Conservation (phyloP, 2,888 invertebrate genomes). For the Drosophila neotestacea region DNA sequence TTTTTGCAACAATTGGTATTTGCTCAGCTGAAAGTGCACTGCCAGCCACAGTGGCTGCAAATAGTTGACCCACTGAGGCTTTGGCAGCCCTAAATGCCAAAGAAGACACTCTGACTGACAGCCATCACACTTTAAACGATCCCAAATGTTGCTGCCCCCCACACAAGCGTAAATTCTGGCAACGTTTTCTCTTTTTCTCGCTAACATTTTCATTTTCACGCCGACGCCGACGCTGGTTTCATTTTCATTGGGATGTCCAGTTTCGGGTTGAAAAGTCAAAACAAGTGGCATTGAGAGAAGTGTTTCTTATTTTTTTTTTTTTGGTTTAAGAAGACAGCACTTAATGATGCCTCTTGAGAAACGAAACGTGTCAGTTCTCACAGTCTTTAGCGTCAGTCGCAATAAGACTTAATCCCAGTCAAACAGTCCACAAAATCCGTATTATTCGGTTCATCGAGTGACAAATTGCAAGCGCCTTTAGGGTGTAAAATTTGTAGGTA, state of each 20-base stretch:
- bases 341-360: slow-evolving; percentile 43
- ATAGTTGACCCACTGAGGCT: slow-evolving; percentile 65
- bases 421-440: slow-evolving; percentile 2
- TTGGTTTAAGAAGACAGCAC: slow-evolving; percentile 33
- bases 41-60: slow-evolving; percentile 30
- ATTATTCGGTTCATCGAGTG: slow-evolving; percentile 50
- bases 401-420: slow-evolving; percentile 22
- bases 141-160: slow-evolving; percentile 42
- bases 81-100: slow-evolving; percentile 45
- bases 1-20: slow-evolving; percentile 28
- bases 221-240: slow-evolving; percentile 58
- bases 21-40: slow-evolving; percentile 22
- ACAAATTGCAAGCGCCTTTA: slow-evolving; percentile 65
- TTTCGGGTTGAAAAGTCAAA: slow-evolving; percentile 65
- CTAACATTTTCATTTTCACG: slow-evolving; percentile 71
- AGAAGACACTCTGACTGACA: slow-evolving; percentile 59
- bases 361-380: slow-evolving; percentile 47
- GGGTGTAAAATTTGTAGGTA: neutral
- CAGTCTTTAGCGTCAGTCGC: slow-evolving; percentile 43
- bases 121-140: slow-evolving; percentile 47
- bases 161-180: slow-evolving; percentile 33
- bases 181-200: slow-evolving; percentile 64
- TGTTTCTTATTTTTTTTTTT: neutral
- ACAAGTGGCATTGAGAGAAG: slow-evolving; percentile 51
- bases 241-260: slow-evolving; percentile 58